Percentiles rank a stretch among this genome's conserved stretches.
Evolutionary conservation across 2,888 invertebrate genomes (phyloP).

Genomic region (Calliopum simillimum): DNA sequence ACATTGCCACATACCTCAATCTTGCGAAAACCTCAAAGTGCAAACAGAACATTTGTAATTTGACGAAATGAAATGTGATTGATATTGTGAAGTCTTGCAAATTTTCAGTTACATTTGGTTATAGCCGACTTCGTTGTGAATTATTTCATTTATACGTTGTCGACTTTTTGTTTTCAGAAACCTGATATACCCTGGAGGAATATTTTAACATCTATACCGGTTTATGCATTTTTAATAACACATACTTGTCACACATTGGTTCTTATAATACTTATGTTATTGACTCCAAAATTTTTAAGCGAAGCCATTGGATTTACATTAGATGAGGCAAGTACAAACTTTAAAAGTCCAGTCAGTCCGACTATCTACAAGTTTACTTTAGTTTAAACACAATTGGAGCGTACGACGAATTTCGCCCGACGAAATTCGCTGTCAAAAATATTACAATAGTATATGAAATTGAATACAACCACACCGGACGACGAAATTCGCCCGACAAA

Average conservation of each 20-base stretch:
- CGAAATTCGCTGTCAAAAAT: too few relatives aligned
- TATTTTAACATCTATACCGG: constrained; percentile 67
- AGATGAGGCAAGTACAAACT: constrained; percentile 56
- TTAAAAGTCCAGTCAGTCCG: too few relatives aligned
- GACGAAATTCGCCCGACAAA: too few relatives aligned
- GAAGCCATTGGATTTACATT: constrained; percentile 67
- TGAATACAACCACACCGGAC: too few relatives aligned
- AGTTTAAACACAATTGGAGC: too few relatives aligned
- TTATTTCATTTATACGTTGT: not conserved
- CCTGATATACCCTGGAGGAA: constrained; percentile 67
- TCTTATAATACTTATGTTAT: constrained; percentile 62
- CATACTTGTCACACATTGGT: constrained; percentile 69
- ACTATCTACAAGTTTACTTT: too few relatives aligned
- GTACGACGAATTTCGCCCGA: too few relatives aligned
- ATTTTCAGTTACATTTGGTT: too few relatives aligned
- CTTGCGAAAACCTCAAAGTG: constrained; percentile 49
- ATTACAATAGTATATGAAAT: too few relatives aligned
- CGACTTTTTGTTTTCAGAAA: constrained; percentile 47
- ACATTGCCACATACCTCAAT: too few relatives aligned
- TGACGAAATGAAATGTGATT: not conserved
- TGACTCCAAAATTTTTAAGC: constrained; percentile 66
- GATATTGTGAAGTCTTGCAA: too few relatives aligned
- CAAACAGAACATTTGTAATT: not conserved
- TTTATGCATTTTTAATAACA: constrained; percentile 68
- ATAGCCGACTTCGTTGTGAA: too few relatives aligned